These are phyloP conservation scores for Ricordea florida DNA, from an alignment of 92 coral and sea anemone species.

Conservation along the genomic window DNA sequence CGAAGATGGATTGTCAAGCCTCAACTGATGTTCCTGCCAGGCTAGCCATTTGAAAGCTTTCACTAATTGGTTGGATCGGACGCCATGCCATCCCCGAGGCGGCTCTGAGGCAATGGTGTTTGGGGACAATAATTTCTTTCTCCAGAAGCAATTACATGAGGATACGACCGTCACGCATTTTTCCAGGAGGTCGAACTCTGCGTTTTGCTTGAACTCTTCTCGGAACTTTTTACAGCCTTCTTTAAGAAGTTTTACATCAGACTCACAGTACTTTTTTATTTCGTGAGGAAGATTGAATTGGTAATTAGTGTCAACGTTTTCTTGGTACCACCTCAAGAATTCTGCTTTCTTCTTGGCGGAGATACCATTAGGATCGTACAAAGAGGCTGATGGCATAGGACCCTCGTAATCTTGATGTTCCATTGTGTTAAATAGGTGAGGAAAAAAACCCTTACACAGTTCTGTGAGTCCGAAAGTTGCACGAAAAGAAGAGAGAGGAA, in stretches of 20 bases:
- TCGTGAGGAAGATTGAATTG: neutral
- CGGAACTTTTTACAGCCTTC: constrained; percentile 3
- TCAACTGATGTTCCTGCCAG: neutral
- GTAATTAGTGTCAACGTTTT: too few relatives aligned
- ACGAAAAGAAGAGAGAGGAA: neutral
- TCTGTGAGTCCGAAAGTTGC: constrained; percentile 18
- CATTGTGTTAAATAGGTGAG: constrained; percentile 12
- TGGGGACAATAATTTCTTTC: neutral
- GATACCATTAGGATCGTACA: constrained; percentile 2
- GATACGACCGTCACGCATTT: constrained; percentile 19
- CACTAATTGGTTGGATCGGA: neutral
- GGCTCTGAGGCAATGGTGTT: constrained; percentile 9
- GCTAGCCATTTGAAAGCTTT: neutral
- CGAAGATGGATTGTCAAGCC: neutral
- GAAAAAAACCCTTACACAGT: constrained; percentile 3
- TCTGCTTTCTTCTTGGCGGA: neutral
- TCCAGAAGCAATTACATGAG: neutral
- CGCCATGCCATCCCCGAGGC: neutral
- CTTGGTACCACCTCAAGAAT: neutral
- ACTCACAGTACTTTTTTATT: neutral
- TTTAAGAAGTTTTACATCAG: neutral
- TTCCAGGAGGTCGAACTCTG: neutral
- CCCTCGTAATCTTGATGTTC: constrained; percentile 12
- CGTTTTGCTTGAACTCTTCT: neutral
- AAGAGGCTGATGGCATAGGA: neutral